Evolutionary conservation across 1,140 invertebrate genomes (phyloP), one percentile per base, ranked within the genome.

Genomic region (Drosophila simulans): DNA sequence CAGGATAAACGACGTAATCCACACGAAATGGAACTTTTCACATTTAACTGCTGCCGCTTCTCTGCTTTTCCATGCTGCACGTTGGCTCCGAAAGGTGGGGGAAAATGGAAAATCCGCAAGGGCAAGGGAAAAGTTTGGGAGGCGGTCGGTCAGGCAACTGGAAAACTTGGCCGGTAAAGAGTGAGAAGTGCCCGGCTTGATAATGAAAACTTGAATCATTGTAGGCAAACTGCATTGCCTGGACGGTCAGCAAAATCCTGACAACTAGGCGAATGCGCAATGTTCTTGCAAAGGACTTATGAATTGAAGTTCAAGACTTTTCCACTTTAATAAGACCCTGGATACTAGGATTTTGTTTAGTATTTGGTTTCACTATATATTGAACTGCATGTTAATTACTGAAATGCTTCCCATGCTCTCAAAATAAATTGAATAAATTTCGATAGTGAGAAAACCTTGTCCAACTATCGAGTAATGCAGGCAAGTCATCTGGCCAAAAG

Each of bases 151-250:
- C 13, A 15, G 51, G 42, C 13, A 43, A 31, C 45, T 35, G 70
- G 37, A 40, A 63, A 43, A 62, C 66, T 70, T 70, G 58, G 48
- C 43, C 45, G 55, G 57, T 49, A 60, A 45, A 54, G 49, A 68
- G 62, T 68, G 64, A 42, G 37, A 73, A 81, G 60, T 66, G 56
- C 72, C 52, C 39, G 74, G 62, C 27, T 52, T 77, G 84, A 89
- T 88, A 88, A 88, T 88, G 84, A 89, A 88, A 88, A 84, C 80
- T 88, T 89, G 77, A 84, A 80, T 89, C 83, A 89, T 83, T 83
- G 79, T 69, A 84, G 75, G 58, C 65, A 88, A 89, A 72, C 66
- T 79, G 83, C 68, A 78, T 34, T 70, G 57, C 35, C 63, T 53
- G 71, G 52, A 27, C 31, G 27, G 59, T 15, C 35, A 34, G n/a